phyloP scores from a whole-genome alignment of 2,113 vertebrate genomes.

The Thunnus maccoyii region DNA sequence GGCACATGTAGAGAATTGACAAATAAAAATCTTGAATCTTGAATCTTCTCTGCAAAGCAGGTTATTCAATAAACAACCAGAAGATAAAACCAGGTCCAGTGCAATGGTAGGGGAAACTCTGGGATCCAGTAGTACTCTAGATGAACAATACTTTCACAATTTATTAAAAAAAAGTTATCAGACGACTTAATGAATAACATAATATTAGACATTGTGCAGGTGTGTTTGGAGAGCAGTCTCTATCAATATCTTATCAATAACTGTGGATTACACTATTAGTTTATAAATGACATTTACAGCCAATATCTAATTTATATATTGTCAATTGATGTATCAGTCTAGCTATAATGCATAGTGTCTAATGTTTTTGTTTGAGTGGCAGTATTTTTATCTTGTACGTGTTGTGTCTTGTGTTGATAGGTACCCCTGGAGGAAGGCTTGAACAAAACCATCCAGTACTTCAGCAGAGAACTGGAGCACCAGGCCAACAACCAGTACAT shows the following conservation, averaged over 20 bases:
- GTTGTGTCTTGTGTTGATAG: slow-evolving; percentile 75
- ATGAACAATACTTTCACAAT: too few species aligned
- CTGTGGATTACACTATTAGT: neutral
- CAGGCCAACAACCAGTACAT: slow-evolving; percentile 99
- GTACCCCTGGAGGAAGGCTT: slow-evolving; percentile 97
- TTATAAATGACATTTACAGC: neutral
- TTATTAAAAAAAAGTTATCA: too few species aligned
- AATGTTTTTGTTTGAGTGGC: neutral
- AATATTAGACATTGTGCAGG: neutral
- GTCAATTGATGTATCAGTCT: neutral
- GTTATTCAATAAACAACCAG: too few species aligned
- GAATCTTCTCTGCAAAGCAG: too few species aligned
- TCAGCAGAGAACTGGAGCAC: slow-evolving; percentile 96
- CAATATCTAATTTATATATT: neutral
- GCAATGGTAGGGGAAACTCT: too few species aligned
- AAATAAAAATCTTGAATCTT: too few species aligned
- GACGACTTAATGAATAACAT: neutral
- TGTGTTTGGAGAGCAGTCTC: neutral
- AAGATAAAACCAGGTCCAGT: too few species aligned
- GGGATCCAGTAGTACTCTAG: too few species aligned
- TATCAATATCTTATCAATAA: neutral
- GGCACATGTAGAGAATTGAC: too few species aligned
- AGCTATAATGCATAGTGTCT: too few species aligned
- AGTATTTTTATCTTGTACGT: neutral
- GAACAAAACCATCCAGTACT: slow-evolving; percentile 99